Evolutionary conservation across 2,888 invertebrate species (phyloP), one percentile per base, ranked within the genome.

Genomic region (Matsumyia berberina): DNA sequence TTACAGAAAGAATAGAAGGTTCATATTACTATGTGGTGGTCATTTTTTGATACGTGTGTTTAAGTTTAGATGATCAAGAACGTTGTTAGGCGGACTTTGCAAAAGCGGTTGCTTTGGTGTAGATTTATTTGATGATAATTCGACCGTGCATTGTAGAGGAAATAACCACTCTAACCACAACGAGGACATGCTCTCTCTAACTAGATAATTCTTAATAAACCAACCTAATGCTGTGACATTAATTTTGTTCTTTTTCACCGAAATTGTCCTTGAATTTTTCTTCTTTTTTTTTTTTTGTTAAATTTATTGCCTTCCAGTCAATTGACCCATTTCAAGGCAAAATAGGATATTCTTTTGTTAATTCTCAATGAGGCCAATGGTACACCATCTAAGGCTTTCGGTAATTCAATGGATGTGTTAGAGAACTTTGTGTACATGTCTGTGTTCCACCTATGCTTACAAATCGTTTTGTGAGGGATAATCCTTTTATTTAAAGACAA

Each of bases 391-490:
- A 35, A 55, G 15, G 55, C 33, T 11, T 55, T 15, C 33, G 15
- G 15, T 33, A 53, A 53, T 53, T 53, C 17, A 15, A 33, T 15
- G 11, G 33, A 33, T 33, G 33, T 53, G 53, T 9, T 33, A 8
- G 6, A 31, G 31, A 51, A 15, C n/a, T 31, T 12, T n/a, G 29
- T 29, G 51, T 12, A n/a, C 15, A 6, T 12, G 8, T 51, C 12
- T 29, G 12, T 51, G 51, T 31, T 51, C 29, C n/a, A n/a, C 51
- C 53, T 15, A 53, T 53, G 49, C 55, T n/a, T n/a, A n/a, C n/a
- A n/a, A n/a, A 55, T 35, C 15, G 5, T 53, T 55, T 55, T 55
- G 55, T 55, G 55, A 8, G 55, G 55, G 55, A 55, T 55, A 55
- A 55, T 33, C 35, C 55, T 55, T 55, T 55, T 35, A 55, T 55